Base-by-base conservation (phyloP, 2,797 vertebrate genomes). In the Danio choprae region DNA sequence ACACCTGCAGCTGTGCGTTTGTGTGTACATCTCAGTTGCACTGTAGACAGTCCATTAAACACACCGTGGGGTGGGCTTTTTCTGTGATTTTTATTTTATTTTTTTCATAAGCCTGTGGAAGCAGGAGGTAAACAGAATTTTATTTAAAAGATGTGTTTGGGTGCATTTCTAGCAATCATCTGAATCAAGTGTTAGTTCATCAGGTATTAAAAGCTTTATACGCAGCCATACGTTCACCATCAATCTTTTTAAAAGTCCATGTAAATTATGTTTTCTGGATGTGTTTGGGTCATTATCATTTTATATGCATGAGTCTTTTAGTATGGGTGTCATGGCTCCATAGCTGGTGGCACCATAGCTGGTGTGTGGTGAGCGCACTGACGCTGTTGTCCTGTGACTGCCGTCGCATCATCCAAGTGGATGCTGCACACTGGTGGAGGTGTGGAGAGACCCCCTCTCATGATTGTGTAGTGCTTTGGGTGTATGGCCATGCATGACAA, bases 1-100 rank as follows among this genome's bases (percentile, higher is more conserved):
- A 70, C 53, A 36, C 48, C 22, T 72, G 11, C 20, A 36, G n/a
- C 62, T 63, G 53, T 46, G 59, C 20, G 64, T 81, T 38, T 79
- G 67, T 62, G 13, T 70, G 4, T 77, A 9, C 41, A 15, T 76
- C n/a, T 46, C 16, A 11, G 12, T 10, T 56, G 51, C 51, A 51
- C 12, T 59, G 6, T 38, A 70, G 4, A 40, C 50, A 44, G 20
- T 67, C 16, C 15, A 46, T 44, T 77, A 46, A 77, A 56, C 20
- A 43, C 20, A 64, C 48, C 43, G 38, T 55, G 48, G 6, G 48
- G 13, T 55, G 4, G 36, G 10, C 3, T 40, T 53, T 9, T 53
- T 5, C 2, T 51, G 36, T 70, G 29, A 40, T 53, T 12, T n/a
- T n/a, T n/a, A n/a, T n/a, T n/a, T n/a, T n/a, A n/a, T n/a, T n/a